Evolutionary conservation across 2,797 vertebrate genomes (phyloP).

Genomic region (Acipenser transmontanus): DNA sequence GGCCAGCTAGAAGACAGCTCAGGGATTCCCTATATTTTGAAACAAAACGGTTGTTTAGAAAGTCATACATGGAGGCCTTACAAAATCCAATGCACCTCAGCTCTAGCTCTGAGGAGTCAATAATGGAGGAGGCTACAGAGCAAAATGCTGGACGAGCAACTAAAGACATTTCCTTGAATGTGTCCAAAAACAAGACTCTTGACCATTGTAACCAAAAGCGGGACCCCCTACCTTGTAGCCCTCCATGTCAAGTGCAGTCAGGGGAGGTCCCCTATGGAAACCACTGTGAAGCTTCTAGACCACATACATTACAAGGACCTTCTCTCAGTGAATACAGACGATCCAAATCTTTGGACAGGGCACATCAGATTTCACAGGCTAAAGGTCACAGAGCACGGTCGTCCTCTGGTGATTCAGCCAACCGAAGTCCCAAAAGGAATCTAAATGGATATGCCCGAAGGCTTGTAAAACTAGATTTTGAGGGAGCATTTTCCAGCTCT

Average conservation of each 20-base stretch:
- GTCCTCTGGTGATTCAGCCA: slow-evolving; percentile 52
- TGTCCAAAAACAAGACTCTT: not conserved
- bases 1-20: slow-evolving; percentile 44
- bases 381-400: slow-evolving; percentile 58
- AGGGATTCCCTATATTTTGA: slow-evolving; percentile 62
- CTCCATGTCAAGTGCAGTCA: slow-evolving; percentile 45
- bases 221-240: slow-evolving; percentile 41
- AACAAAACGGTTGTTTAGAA: slow-evolving; percentile 68
- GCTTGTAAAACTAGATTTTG: slow-evolving; percentile 57
- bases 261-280: slow-evolving; percentile 30
- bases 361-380: slow-evolving; percentile 49
- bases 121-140: slow-evolving; percentile 60
- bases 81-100: slow-evolving; percentile 78
- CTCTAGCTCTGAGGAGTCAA: slow-evolving; percentile 71
- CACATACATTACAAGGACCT: slow-evolving; percentile 47
- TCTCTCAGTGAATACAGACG: slow-evolving; percentile 46
- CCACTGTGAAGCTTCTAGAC: slow-evolving; percentile 47
- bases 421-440: slow-evolving; percentile 53
- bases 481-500: slow-evolving; percentile 40
- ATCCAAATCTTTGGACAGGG: slow-evolving; percentile 69
- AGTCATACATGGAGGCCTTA: slow-evolving; percentile 80
- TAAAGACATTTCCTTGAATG: not conserved
- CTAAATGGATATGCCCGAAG: slow-evolving; percentile 60
- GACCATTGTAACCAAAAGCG: slow-evolving; percentile 32
- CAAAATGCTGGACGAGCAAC: slow-evolving; percentile 20